Evolutionary conservation across 2,888 invertebrate species (phyloP), one percentile per base, ranked within the genome.

Genomic region (Exephanes ischioxanthus): DNA sequence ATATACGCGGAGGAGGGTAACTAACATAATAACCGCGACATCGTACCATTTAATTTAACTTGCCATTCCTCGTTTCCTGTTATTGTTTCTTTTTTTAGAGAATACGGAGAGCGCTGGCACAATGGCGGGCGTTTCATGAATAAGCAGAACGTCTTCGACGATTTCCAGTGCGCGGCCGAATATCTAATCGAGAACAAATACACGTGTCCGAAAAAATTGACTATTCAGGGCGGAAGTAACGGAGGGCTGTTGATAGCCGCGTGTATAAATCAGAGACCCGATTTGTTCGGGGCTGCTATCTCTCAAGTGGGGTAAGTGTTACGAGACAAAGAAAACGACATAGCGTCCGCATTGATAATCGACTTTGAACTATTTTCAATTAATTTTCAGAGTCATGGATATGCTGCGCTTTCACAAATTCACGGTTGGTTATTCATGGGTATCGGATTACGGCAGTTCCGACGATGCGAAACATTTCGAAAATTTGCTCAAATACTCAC

Each of bases 41-140:
- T 77, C 61, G 61, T 63, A 48, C 53, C 14, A 22, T 51, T 51
- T 26, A 78, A 78, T 53, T 73, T 68, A 77, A 73, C 58, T 85
- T 30, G 14, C 16, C 30, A 6, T 33, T 63, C 6, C 5, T 33
- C 33, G 45, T 19, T 22, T 16, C 70, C 70, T 16, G n/a, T n/a
- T 7, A 30, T 16, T 5, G 22, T 6, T 4, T 55, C 70, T 26
- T 67, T 22, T 85, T 85, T 11, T 94, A 98, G 98, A 1, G 99
- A 99, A 94, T 99, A 99, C 94, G 99, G 99, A 61, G 98, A 99
- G 94, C 97, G 97, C 89, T 99, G 99, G 99, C 99, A 99, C 94
- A 97, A 99, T 93, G 97, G 96, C 6, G 99, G 99, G 1, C 97
- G 98, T 30, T 95, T 98, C 86, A 95, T 96, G 3, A 98, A 99